Evolutionary conservation across 2,888 invertebrate species (phyloP), one percentile per base, ranked within the genome.

Genomic region (Hypercompe scribonia): DNA sequence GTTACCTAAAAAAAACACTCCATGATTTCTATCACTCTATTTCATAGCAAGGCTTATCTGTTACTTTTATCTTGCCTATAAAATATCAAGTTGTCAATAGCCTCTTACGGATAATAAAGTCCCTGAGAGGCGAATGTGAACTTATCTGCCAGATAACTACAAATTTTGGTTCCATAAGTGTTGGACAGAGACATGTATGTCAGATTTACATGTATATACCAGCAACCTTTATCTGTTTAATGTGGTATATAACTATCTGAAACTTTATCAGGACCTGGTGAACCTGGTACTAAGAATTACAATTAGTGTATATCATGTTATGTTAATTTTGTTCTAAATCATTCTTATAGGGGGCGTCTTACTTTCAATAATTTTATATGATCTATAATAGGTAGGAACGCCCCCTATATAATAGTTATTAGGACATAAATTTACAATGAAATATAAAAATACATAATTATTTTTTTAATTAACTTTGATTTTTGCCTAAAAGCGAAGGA

Each of bases 321-420:
- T n/a, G 3, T 58, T 13, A 11, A 28, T 28, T 1, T 15, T 28
- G 5, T 58, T 58, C 58, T 58, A 58, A 28, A 58, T 31, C 15
- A 58, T 2, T 58, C 1, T 28, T 58, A 58, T 58, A 58, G 61
- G 61, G 18, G 61, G 61, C 61, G 61, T 61, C 31, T 61, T 61
- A 15, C 31, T 61, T 61, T 8, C 31, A 31, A 18, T 61, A 31
- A 31, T 2, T 0, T 61, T 31, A 18, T 18, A 31, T 7, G 18
- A 31, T 18, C 58, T 28, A 28, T 58, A 58, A 54, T 54, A n/a
- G 61, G 66, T 64, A 79, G 54, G 69, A 61, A 79, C 79, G 78
- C 78, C 82, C 82, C 81, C 74, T 78, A 79, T 64, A 73, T 71
- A 54, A 58, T 50, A 64, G 31, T 31, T 39, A 66, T 66, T 21